These are phyloP conservation scores for Caligus rogercresseyi DNA, from an alignment of 1,140 invertebrate species.

Conservation along the genomic window DNA sequence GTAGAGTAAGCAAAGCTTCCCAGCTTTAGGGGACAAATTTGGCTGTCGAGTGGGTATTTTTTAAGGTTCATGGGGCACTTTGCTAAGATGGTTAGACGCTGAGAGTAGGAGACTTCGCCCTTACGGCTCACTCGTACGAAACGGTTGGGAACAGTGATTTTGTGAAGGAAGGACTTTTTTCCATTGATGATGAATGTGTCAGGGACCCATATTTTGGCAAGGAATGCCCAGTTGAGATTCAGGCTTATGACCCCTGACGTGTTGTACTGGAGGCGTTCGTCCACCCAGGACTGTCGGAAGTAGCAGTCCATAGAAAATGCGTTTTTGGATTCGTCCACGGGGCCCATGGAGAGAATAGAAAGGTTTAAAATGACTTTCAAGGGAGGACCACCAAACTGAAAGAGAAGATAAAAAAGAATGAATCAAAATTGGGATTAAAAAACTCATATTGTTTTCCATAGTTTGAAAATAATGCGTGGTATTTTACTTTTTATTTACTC, in stretches of 20 bases:
- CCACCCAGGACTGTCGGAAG: constrained; percentile 41
- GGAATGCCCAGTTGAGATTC: constrained; percentile 34
- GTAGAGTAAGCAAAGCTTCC: constrained; percentile 39
- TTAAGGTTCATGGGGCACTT: constrained; percentile 42
- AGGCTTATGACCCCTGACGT: constrained; percentile 29
- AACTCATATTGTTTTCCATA: too few relatives aligned
- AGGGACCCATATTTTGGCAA: constrained; percentile 39
- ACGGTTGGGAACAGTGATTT: constrained; percentile 41
- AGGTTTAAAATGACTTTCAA: constrained; percentile 10
- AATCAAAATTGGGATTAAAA: too few relatives aligned
- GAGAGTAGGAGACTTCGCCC: constrained; percentile 23
- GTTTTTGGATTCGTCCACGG: constrained; percentile 26
- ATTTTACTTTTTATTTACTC: too few relatives aligned
- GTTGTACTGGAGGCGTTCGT: constrained; percentile 33
- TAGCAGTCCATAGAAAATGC: constrained; percentile 42
- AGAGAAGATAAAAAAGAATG: too few relatives aligned
- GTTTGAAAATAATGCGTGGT: too few relatives aligned
- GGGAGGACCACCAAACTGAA: constrained; percentile 12
- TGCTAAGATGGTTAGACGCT: constrained; percentile 41
- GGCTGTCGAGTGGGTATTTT: constrained; percentile 43
- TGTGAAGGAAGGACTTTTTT: constrained; percentile 39
- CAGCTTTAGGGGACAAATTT: constrained; percentile 37
- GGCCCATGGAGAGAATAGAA: constrained; percentile 17
- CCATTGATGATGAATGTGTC: constrained; percentile 45
- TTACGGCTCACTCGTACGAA: constrained; percentile 15